Evolutionary conservation across 2,888 invertebrate species (phyloP), one percentile per base, ranked within the genome.

Genomic region (Ectemnius lituratus): DNA sequence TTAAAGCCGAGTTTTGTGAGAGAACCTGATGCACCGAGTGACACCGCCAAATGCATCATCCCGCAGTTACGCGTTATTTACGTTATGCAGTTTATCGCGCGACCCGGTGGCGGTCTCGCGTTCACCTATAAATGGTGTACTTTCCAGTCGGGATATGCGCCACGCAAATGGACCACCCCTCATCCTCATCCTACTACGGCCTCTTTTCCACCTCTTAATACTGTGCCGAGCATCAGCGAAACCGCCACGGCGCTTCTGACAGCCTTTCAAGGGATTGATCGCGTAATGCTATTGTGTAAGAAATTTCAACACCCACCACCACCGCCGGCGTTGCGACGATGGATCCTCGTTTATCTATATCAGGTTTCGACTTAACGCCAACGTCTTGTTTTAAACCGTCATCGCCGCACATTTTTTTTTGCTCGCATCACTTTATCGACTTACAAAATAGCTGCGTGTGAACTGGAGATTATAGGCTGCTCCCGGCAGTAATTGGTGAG

Each of bases 271-370:
- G 56, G 67, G 62, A 73, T 72, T 57, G 71, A 61, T 78, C 61
- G 49, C 49, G 66, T 67, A 73, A 76, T 47, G 46, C 20, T 5
- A 47, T 74, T 70, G 61, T 23, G 67, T 20, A 76, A 76, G 72
- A 45, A 37, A 20, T 20, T 4, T 45, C n/a, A 37, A 11, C 37
- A 8, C 37, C 2, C 37, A 8, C 37, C 8, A 4, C 46, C 57
- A 4, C 27, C 37, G 61, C 20, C n/a, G n/a, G 5, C 23, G 37
- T 13, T 20, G 20, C 27, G 62, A 4, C n/a, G 18, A 18, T 59
- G 49, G 45, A n/a, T 23, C 52, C 52, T 14, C 52, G 52, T 52
- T 52, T 52, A 62, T 62, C 23, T 47, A 62, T 4, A 49, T 62
- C 62, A 49, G 6, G 13, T 16, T 16, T 37, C 37, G 37, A 37